These are phyloP conservation scores for Hycleus phaleratus DNA, from an alignment of 1,140 invertebrate species.

Conservation along the genomic window DNA sequence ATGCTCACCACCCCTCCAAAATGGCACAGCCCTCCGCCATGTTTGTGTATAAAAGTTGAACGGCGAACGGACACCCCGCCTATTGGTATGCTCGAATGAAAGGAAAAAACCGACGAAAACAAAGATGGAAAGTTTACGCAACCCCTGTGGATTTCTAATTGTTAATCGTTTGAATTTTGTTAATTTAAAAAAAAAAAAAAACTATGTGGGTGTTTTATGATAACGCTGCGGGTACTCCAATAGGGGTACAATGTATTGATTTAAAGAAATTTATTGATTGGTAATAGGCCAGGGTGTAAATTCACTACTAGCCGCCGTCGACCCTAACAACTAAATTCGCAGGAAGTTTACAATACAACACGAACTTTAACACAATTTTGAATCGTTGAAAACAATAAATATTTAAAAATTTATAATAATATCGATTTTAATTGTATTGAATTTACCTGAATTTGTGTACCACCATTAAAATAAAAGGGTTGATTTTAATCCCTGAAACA, in stretches of 20 bases:
- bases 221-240: conserved; percentile 21
- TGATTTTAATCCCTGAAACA: conserved; percentile 29
- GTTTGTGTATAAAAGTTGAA: conserved; percentile 18
- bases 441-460: conserved; percentile 26
- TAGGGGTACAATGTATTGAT: conserved; percentile 34
- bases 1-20: conserved; percentile 16
- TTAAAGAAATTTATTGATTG: conserved; percentile 38
- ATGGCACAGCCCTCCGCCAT: conserved; percentile 35
- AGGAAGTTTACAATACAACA: background rate
- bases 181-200: conserved; percentile 3
- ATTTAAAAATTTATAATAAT: too few relatives aligned
- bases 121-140: conserved; percentile 22
- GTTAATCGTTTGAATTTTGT: background rate
- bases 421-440: background rate
- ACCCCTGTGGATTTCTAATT: conserved; percentile 25
- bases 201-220: conserved; percentile 20
- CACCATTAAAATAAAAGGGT: conserved; percentile 33
- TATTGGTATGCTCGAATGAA: conserved; percentile 12
- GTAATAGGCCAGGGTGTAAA: conserved; percentile 27
- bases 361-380: background rate
- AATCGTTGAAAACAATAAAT: too few relatives aligned
- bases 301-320: background rate
- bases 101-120: too few relatives aligned
- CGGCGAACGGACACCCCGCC: conserved; percentile 28
- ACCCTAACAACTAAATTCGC: conserved; percentile 10